Evolutionary conservation across 2,888 invertebrate species (phyloP), one percentile per base, ranked within the genome.

Genomic region (Drosophila mulleri): DNA sequence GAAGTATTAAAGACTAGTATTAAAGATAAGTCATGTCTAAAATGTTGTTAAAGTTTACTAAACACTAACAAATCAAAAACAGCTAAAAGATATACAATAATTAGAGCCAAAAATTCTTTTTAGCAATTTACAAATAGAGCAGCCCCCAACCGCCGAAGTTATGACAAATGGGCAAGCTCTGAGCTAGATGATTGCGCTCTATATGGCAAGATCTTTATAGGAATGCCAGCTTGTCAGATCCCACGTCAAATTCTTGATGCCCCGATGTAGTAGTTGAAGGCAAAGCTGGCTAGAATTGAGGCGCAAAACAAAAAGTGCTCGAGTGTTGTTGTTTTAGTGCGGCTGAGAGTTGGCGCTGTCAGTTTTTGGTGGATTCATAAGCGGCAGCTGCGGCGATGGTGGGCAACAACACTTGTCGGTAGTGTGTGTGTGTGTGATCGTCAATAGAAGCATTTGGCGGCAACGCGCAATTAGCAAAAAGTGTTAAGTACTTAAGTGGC

Each of bases 401-500:
- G 86, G 83, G 67, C 88, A 74, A 72, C 88, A 85, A 73, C 72
- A 85, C 81, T 88, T 78, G 86, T 71, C 59, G 42, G 39, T 23
- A 39, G 50, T 8, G 52, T 35, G 37, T 52, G 39, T 59, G 53
- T 73, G 66, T 74, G 57, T 41, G 61, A 62, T 58, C 74, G 84
- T 89, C 88, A 83, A 78, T 75, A 82, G 84, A 88, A 75, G 73
- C 83, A 75, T 87, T 87, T 89, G 77, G 77, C 76, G 80, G 78
- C 75, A 77, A 77, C 71, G 78, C 80, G 77, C 89, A 90, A 87
- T 87, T 87, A 87, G 87, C 88, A 80, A 90, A 90, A 86, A 90
- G 87, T 90, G 87, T 90, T 87, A 87, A 87, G 90, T 90, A 90
- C 90, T 90, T 88, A 87, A 87, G 90, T 86, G 88, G 89, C 89